Conservation (phyloP, 2,113 vertebrate genomes). For the Vulpes lagopus region DNA sequence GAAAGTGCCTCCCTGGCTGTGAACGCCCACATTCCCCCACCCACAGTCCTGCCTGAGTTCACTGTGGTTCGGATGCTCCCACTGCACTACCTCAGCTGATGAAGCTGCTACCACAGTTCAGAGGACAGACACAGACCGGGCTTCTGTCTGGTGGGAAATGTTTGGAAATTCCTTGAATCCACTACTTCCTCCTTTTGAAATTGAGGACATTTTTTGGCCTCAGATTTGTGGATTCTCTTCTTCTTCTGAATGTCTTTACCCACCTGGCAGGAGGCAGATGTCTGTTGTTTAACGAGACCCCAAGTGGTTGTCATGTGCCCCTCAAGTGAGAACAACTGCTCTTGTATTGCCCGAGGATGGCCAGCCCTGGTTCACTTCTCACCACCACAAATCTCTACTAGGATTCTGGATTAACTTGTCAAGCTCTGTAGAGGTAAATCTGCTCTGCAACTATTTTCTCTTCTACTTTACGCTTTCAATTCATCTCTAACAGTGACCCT, state of each 20-base stretch:
- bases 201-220: background rate
- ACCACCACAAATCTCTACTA: background rate
- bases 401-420: too few relatives aligned
- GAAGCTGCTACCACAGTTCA: background rate
- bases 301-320: background rate
- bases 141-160: background rate
- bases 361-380: rapidly evolving
- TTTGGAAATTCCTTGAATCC: background rate
- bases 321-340: background rate
- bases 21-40: background rate
- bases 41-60: rapidly evolving
- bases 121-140: background rate
- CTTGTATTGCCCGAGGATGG: background rate
- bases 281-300: background rate
- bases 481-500: background rate
- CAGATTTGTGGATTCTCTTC: background rate
- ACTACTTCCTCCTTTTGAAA: background rate
- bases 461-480: background rate
- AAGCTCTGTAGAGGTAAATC: background rate
- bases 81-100: background rate
- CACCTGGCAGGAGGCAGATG: background rate
- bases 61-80: background rate
- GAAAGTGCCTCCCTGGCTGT: too few relatives aligned
- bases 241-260: background rate
- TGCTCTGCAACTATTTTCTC: too few relatives aligned